These are phyloP conservation scores for Aphaenogaster floridana DNA, from an alignment of 1,140 invertebrate species.

Conservation along the genomic window DNA sequence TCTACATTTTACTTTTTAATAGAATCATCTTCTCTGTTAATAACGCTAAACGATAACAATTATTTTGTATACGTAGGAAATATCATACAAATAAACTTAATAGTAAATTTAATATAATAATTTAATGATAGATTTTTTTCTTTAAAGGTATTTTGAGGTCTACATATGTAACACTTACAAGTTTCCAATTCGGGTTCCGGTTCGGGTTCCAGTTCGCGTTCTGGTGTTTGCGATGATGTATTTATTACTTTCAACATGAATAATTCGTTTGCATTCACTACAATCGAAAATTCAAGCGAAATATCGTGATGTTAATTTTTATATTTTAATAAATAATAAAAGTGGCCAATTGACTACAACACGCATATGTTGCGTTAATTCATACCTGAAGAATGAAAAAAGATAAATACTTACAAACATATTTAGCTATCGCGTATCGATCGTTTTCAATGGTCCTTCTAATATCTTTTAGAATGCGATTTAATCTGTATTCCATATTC, in stretches of 20 bases:
- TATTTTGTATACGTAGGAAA: too few species aligned
- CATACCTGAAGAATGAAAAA: background rate
- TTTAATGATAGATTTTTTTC: too few species aligned
- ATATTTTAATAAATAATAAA: background rate
- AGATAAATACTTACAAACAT: slow-evolving; percentile 72
- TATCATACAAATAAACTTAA: too few species aligned
- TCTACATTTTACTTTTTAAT: background rate
- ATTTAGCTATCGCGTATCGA: slow-evolving; percentile 60
- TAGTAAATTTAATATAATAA: too few species aligned
- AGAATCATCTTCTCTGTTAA: too few species aligned
- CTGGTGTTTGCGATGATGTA: too few species aligned
- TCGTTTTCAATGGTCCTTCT: slow-evolving; percentile 42
- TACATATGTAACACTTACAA: slow-evolving; percentile 2
- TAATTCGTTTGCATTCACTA: background rate
- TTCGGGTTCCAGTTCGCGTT: too few species aligned
- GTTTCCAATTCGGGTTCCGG: background rate
- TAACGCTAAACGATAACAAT: too few species aligned
- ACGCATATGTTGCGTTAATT: background rate
- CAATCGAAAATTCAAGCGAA: background rate
- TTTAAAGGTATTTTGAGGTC: too few species aligned
- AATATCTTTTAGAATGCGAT: slow-evolving; percentile 66
- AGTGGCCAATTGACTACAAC: background rate
- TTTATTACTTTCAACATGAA: background rate
- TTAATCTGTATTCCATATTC: slow-evolving; percentile 54
- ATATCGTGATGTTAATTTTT: background rate